Percentiles rank a stretch among this genome's conserved stretches.
Conservation (phyloP, 1,140 invertebrate genomes). For the Babylonia areolata region DNA sequence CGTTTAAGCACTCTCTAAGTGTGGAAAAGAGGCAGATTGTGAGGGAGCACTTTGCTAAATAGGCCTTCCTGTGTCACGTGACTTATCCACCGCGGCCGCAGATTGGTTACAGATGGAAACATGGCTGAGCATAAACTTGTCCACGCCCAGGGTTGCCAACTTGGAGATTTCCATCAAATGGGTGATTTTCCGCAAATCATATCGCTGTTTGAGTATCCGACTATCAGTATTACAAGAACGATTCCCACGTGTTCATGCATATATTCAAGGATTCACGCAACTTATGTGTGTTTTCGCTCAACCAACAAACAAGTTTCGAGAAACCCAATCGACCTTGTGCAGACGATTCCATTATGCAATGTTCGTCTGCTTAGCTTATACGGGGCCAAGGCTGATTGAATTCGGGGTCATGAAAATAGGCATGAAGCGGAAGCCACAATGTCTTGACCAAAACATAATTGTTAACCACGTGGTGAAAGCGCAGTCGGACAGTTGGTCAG, state of each 20-base stretch:
- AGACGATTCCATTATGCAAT: not conserved
- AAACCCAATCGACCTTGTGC: not conserved
- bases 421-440: too few species aligned
- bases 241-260: too few species aligned
- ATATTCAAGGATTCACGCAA: too few species aligned
- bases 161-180: not conserved
- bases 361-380: not conserved
- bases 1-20: conserved; percentile 35
- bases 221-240: not conserved
- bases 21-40: conserved; percentile 69
- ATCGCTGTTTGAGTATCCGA: not conserved
- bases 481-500: too few species aligned
- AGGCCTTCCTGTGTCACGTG: conserved; percentile 50
- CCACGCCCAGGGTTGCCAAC: not conserved
- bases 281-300: too few species aligned
- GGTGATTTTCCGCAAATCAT: not conserved
- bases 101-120: conserved; percentile 42
- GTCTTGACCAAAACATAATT: too few species aligned
- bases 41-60: conserved; percentile 49
- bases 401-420: too few species aligned
- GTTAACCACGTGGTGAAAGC: too few species aligned
- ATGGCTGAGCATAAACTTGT: not conserved
- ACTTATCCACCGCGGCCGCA: conserved; percentile 24
- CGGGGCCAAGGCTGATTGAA: too few species aligned
- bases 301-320: too few species aligned